Evolutionary conservation across 2,888 invertebrate species (phyloP), one percentile per base, ranked within the genome.

Genomic region (Melinaea menophilus): DNA sequence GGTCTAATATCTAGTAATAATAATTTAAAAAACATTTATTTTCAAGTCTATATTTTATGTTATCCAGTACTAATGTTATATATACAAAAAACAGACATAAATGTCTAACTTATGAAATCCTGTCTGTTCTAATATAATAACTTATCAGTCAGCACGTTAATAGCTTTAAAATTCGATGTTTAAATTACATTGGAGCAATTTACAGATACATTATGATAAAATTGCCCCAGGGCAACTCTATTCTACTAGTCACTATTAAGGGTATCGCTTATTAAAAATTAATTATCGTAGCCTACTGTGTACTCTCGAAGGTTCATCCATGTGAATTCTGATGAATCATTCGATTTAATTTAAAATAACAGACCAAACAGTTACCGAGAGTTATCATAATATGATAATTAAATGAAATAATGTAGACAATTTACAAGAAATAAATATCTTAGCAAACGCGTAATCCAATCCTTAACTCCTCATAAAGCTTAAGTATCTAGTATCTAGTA

Each of bases 321-420:
- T 70, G 68, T 68, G 45, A 67, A 78, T 80, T 78, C 77, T 74
- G 80, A 78, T 75, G 58, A 41, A 75, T 80, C 80, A 79, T 78
- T 73, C 72, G 45, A 67, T 69, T 72, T 78, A 76, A 79, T 79
- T 74, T 72, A 71, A 75, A 59, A 66, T 71, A 45, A 54, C 58
- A 48, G 46, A 61, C 64, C 61, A 66, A 61, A 71, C 62, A 64
- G 31, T 54, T 61, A 37, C n/a, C 11, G 22, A 41, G 22, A 47
- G 48, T 56, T 48, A n/a, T 45, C 48, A 56, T 51, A 5, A 41
- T 51, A 9, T 51, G 7, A 51, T 51, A 22, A 51, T 9, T 31
- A 51, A 51, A 41, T 41, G 2, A 5, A 22, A 5, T 51, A 13
- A 4, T 31, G 11, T 2, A 22, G 5, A 51, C 22, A 9, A 22